Base-by-base conservation (phyloP, 2,888 invertebrate species). In the Apamea monoglypha region DNA sequence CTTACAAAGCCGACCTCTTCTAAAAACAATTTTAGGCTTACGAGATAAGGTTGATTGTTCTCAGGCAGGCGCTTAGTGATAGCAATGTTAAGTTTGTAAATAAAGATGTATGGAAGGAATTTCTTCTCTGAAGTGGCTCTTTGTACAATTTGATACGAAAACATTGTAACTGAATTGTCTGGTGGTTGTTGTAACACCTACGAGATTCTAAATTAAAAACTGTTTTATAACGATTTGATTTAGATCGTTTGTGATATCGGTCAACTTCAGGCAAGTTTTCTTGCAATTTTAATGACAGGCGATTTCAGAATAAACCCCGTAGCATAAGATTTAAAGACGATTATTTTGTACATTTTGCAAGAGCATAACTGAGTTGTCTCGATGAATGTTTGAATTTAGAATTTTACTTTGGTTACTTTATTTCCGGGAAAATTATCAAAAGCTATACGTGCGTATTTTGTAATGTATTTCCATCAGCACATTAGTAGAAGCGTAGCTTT, bases 131-230 rank as follows among this genome's bases (percentile, higher is more conserved):
- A 89, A 83, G 88, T 89, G 61, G 69, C 53, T 78, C 89, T 90
- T 90, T 90, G 81, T 86, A 87, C 86, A 90, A 87, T 90, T 89
- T 87, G 85, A 88, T 86, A 83, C 67, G 84, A 89, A 87, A 88
- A 88, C 83, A 87, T 80, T 67, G 84, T 61, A 84, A 77, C 81
- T 83, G 79, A 78, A 82, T 88, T 80, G 82, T 82, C 50, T 78
- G 81, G 78, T 80, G 73, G 82, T 67, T 83, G 74, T 76, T 78
- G 81, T 73, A 82, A 75, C 78, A 80, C 78, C 80, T 74, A 80
- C 82, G 66, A 25, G 56, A 32, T 72, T 79, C 68, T 80, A 80
- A 83, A 88, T 88, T 80, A 76, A 78, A 81, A 80, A 63, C 73
- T 21, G 68, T 80, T 83, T 61, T 50, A 50, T 53, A 53, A 80